These are phyloP conservation scores for Argyresthia albistria DNA, from an alignment of 2,888 invertebrate species.

Conservation along the genomic window DNA sequence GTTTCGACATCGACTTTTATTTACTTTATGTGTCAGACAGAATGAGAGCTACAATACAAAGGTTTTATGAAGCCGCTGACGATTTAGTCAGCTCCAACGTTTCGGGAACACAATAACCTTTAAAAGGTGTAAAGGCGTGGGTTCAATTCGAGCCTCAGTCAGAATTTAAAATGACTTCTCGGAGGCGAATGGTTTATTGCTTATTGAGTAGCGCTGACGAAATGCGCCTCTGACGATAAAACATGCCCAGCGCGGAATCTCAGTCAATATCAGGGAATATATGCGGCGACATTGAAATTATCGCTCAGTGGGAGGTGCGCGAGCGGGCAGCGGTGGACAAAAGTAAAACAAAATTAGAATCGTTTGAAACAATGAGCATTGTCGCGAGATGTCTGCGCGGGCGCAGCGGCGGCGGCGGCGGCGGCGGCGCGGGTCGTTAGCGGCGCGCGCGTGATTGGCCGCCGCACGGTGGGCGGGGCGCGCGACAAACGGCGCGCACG, in stretches of 20 bases:
- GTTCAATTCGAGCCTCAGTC: conserved; percentile 48
- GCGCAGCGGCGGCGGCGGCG: conserved; percentile 25
- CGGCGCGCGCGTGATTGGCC: conserved; percentile 48
- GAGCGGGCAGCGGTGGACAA: conserved; percentile 35
- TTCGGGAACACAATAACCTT: conserved; percentile 68
- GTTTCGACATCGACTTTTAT: neutral
- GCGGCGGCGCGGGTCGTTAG: conserved; percentile 38
- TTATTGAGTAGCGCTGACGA: conserved; percentile 68
- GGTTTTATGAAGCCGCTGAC: conserved; percentile 1
- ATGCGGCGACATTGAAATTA: conserved; percentile 66
- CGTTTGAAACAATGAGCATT: conserved; percentile 66
- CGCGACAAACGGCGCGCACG: conserved; percentile 67
- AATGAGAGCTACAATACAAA: neutral
- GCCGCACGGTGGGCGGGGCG: conserved; percentile 49
- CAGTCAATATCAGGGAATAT: conserved; percentile 63
- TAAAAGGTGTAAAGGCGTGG: conserved; percentile 67
- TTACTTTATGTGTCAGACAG: neutral
- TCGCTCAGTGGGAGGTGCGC: conserved; percentile 63
- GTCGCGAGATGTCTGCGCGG: conserved; percentile 37
- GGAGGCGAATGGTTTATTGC: conserved; percentile 69
- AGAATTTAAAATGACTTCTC: conserved; percentile 65
- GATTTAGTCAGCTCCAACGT: conserved; percentile 16
- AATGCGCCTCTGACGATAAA: conserved; percentile 60
- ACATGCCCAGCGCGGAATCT: conserved; percentile 60
- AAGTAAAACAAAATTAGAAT: conserved; percentile 60